Percentiles rank a stretch among this genome's conserved stretches.
These are phyloP conservation scores for Camponotus vicinus DNA, from an alignment of 1,140 invertebrate species.

Conservation along the genomic window DNA sequence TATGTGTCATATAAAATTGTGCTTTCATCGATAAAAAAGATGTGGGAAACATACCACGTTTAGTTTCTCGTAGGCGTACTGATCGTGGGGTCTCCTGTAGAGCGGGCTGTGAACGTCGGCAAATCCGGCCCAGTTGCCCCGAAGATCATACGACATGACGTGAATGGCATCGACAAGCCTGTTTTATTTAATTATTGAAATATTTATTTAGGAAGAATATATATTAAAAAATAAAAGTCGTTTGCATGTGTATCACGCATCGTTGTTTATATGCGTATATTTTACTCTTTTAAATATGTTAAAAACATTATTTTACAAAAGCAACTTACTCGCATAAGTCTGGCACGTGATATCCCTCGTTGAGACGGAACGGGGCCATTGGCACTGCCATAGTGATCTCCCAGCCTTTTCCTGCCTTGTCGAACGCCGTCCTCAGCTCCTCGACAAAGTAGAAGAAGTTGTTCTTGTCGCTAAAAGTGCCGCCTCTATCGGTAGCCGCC, in stretches of 20 bases:
- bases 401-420: slow-evolving; percentile 91
- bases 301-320: background rate
- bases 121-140: slow-evolving; percentile 96
- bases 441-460: slow-evolving; percentile 94
- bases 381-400: slow-evolving; percentile 96
- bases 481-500: slow-evolving; percentile 94
- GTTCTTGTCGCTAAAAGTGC: slow-evolving; percentile 93
- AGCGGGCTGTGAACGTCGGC: slow-evolving; percentile 95
- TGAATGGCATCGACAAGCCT: slow-evolving; percentile 93
- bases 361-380: slow-evolving; percentile 93
- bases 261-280: too few species aligned
- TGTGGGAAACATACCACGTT: slow-evolving; percentile 91
- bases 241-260: too few species aligned
- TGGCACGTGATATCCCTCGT: slow-evolving; percentile 95
- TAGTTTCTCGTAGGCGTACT: slow-evolving; percentile 94
- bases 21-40: background rate
- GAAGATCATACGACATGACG: slow-evolving; percentile 96
- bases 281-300: too few species aligned
- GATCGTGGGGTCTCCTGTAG: slow-evolving; percentile 93
- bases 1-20: background rate
- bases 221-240: background rate
- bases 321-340: slow-evolving; percentile 92
- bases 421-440: slow-evolving; percentile 92
- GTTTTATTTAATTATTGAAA: slow-evolving; percentile 25
- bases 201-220: background rate